Evolutionary conservation across 2,888 invertebrate genomes (phyloP).

Genomic region (Crossocerus cetratus): DNA sequence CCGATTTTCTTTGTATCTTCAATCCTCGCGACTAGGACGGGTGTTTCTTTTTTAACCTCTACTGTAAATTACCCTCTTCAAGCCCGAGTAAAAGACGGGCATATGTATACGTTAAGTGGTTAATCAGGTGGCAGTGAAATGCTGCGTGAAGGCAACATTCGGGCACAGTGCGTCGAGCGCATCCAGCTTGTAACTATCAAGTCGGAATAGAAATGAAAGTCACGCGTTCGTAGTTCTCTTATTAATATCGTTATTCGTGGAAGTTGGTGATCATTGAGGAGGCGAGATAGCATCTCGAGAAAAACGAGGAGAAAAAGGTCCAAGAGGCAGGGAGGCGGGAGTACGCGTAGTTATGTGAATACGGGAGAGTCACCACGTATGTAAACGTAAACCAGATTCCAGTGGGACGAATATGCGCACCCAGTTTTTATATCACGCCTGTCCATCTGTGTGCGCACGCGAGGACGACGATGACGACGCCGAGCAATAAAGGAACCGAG

Average conservation of each 20-base stretch:
- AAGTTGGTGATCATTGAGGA: neutral
- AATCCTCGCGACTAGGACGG: too few species aligned
- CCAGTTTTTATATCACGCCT: slow-evolving; percentile 63
- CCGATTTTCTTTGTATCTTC: too few species aligned
- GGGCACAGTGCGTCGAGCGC: too few species aligned
- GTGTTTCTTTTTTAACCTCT: too few species aligned
- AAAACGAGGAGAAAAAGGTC: neutral
- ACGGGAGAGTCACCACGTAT: slow-evolving; percentile 34
- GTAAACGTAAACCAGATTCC: slow-evolving; percentile 52
- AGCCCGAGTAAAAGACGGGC: too few species aligned
- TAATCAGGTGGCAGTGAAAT: too few species aligned
- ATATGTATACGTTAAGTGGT: too few species aligned
- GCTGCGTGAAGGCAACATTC: too few species aligned
- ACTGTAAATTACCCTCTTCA: too few species aligned
- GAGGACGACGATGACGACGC: slow-evolving; percentile 34
- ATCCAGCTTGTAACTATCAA: too few species aligned
- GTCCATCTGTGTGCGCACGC: slow-evolving; percentile 54
- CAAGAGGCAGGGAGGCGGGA: slow-evolving; percentile 5
- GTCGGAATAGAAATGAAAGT: neutral
- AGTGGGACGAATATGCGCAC: slow-evolving; percentile 54
- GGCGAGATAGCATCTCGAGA: neutral
- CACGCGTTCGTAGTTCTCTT: neutral
- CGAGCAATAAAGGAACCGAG: slow-evolving; percentile 53
- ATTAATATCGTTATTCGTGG: neutral
- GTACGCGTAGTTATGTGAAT: slow-evolving; percentile 32